phyloP scores from a whole-genome alignment of 1,140 invertebrate genomes.

The Pollicipes pollicipes region DNA sequence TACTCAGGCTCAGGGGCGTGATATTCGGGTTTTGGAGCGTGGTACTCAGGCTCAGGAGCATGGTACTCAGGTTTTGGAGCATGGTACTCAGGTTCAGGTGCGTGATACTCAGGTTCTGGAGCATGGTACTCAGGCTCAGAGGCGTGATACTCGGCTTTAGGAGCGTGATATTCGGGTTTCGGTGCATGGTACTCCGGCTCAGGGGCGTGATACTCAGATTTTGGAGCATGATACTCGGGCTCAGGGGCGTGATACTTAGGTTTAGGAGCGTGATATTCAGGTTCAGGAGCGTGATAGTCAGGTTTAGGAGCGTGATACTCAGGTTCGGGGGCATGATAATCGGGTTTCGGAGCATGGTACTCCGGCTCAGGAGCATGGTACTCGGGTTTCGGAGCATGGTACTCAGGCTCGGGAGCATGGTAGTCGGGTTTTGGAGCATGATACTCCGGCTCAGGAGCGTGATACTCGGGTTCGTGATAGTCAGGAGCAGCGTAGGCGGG shows the following conservation, averaged over 20 bases:
- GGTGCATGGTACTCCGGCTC: constrained; percentile 7
- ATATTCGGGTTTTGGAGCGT: constrained; percentile 5
- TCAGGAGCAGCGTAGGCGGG: constrained; percentile 10
- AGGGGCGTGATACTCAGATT: neutral
- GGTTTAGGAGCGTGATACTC: constrained; percentile 6
- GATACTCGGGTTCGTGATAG: constrained; percentile 7
- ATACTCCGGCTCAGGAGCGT: neutral
- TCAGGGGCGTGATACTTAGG: constrained; percentile 6
- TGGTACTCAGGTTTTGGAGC: constrained; percentile 6
- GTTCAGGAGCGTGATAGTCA: constrained; percentile 6
- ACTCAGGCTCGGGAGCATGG: neutral
- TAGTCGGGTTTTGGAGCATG: constrained; percentile 4
- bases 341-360: neutral
- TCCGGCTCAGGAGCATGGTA: neutral
- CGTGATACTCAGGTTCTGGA: neutral
- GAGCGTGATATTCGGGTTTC: constrained; percentile 10
- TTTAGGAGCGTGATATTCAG: constrained; percentile 11
- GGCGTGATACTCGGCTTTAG: constrained; percentile 4
- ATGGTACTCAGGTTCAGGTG: constrained; percentile 8
- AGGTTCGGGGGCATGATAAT: neutral
- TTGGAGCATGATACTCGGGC: constrained; percentile 1
- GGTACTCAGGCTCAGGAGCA: constrained; percentile 9
- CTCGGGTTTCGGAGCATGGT: neutral
- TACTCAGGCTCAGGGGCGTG: constrained; percentile 4
- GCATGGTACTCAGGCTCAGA: constrained; percentile 6